Base-by-base conservation (phyloP, 2,113 vertebrate species). In the human (Homo sapiens) region DNA sequence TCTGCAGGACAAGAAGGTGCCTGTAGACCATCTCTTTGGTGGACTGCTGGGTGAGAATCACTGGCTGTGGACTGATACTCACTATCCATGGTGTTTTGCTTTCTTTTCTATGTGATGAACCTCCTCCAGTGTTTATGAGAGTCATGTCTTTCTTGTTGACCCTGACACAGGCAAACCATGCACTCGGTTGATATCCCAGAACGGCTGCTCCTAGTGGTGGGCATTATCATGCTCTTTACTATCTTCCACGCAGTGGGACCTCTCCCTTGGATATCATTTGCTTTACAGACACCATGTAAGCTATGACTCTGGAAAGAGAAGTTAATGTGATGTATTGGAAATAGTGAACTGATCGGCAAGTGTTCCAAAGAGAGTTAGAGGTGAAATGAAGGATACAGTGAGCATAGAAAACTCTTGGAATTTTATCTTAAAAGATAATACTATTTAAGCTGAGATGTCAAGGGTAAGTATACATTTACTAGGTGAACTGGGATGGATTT, bases 31-130 rank as follows among this genome's bases (percentile, higher is more conserved):
- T 13, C 48, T 38, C 2, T 10, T 45, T n/a, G 27, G 13, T 16
- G 32, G 14, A 35, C 18, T n/a, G 18, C 11, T 23, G 20, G 35
- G 25, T 6, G n/a, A 93, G 70, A 50, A 10, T 20, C n/a, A 13
- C 6, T 45, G 16, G 45, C 12, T 14, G 35, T 2, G 4, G 13
- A 10, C 20, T 4, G 2, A 11, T 5, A 4, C 3, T 68, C 40
- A 12, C 45, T 80, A 0, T 14, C 61, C 22, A 70, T 43, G 40
- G 13, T 59, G 55, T 8, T 38, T 50, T 59, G 22, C 64, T 66
- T 25, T 59, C 11, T 38, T 45, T 23, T 81, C 18, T 68, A 32
- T 86, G 38, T 45, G 30, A 66, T 68, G 45, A 55, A 50, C 5
- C 6, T 3, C 6, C 50, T 35, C 43, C 57, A 59, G 13, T 14